These are phyloP conservation scores for Sparidentex hasta DNA, from an alignment of 2,797 vertebrate genomes.

Conservation along the genomic window DNA sequence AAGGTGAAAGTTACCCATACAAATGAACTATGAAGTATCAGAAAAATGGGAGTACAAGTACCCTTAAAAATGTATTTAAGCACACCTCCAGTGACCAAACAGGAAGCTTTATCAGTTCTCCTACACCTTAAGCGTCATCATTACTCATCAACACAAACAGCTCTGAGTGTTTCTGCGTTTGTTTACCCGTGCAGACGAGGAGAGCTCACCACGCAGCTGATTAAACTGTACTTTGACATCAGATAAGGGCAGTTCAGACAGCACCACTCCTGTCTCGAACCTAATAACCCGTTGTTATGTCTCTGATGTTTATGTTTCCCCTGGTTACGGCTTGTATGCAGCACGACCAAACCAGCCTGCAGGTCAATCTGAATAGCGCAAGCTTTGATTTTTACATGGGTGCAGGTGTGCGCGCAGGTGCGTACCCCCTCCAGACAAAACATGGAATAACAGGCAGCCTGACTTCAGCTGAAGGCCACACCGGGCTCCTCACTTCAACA, in stretches of 20 bases:
- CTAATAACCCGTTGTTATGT: neutral
- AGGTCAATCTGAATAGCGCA: neutral
- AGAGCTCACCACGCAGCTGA: slow-evolving; percentile 23
- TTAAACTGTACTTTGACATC: slow-evolving; percentile 68
- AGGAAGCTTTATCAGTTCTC: neutral
- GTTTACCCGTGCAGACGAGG: neutral
- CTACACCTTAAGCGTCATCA: neutral
- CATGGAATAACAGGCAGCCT: neutral
- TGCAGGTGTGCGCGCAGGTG: neutral
- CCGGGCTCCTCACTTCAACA: neutral
- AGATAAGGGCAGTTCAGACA: slow-evolving; percentile 53
- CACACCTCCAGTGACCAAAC: neutral
- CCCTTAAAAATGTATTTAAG: too few relatives aligned
- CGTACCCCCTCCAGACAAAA: neutral
- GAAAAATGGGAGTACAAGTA: too few relatives aligned
- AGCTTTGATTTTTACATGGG: neutral
- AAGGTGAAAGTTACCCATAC: too few relatives aligned
- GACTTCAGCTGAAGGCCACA: neutral
- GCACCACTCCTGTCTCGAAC: slow-evolving; percentile 37
- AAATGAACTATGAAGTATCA: too few relatives aligned
- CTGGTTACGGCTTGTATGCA: neutral
- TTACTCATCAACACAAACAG: neutral
- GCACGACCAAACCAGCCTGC: neutral
- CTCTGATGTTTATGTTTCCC: slow-evolving; percentile 4
- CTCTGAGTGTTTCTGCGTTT: slow-evolving; percentile 21